Evolutionary conservation across 92 coral and sea anemone genomes (phyloP).

Genomic region (Pocillopora grandis): DNA sequence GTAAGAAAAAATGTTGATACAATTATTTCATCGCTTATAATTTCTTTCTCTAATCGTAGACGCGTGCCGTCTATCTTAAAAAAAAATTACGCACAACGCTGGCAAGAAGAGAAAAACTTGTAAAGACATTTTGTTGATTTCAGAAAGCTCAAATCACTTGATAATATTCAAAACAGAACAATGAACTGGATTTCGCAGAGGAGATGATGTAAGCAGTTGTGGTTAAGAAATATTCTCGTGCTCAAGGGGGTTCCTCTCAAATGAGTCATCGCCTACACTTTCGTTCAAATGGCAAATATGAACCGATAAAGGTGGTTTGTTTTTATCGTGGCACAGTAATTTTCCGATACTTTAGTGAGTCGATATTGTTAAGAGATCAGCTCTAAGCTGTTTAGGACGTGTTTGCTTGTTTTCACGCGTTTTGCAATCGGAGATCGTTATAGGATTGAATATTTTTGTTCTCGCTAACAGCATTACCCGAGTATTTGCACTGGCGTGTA

Average conservation of each 20-base stretch:
- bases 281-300: not conserved
- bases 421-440: not conserved
- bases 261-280: not conserved
- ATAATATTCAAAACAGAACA: conserved; percentile 6
- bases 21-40: not conserved
- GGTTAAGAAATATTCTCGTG: conserved; percentile 14
- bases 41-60: not conserved
- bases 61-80: not conserved
- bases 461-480: too few relatives aligned
- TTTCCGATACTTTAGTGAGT: not conserved
- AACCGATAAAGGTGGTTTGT: conserved; percentile 12
- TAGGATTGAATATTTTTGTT: not conserved
- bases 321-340: conserved; percentile 23
- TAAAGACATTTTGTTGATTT: not conserved
- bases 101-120: not conserved
- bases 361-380: not conserved
- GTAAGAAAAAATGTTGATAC: conserved; percentile 49
- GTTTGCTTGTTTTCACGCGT: conserved; percentile 34
- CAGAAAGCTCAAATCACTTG: not conserved
- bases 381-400: conserved; percentile 15
- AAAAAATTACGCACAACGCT: not conserved
- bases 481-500: not conserved
- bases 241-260: not conserved
- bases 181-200: not conserved
- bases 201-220: conserved; percentile 1